These are phyloP conservation scores for Acrocephalus kingi DNA, from an alignment of 2,113 vertebrate genomes.

Conservation along the genomic window DNA sequence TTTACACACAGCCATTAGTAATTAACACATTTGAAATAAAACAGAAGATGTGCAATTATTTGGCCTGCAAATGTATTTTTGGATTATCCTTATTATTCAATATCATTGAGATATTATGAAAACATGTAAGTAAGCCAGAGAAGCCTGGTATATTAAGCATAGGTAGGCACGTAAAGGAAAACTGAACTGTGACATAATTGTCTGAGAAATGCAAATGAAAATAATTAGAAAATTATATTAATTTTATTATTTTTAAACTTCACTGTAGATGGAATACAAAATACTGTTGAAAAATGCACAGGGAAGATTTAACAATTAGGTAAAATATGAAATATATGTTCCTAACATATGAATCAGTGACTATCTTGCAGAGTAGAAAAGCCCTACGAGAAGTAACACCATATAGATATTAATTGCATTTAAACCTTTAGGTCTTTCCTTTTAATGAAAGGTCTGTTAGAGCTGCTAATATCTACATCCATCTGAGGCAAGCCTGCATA, in stretches of 20 bases:
- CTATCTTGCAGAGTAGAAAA: not conserved
- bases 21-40: not conserved
- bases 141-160: not conserved
- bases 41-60: not conserved
- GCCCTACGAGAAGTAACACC: not conserved
- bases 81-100: not conserved
- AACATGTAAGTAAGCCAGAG: not conserved
- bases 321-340: not conserved
- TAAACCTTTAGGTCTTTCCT: not conserved
- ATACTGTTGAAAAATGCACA: not conserved
- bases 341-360: not conserved
- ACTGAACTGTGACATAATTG: not conserved
- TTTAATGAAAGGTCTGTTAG: not conserved
- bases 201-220: not conserved
- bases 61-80: not conserved
- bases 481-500: not conserved
- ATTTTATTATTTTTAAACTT: not conserved
- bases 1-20: not conserved
- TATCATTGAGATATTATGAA: not conserved
- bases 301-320: not conserved
- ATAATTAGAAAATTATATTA: not conserved
- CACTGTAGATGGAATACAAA: not conserved
- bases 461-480: not conserved
- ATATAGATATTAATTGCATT: not conserved
- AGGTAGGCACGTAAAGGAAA: not conserved